Percentiles rank a stretch among this genome's conserved stretches.
These are phyloP conservation scores for Crocuta crocuta DNA, from an alignment of 2,113 vertebrate species.

Conservation along the genomic window DNA sequence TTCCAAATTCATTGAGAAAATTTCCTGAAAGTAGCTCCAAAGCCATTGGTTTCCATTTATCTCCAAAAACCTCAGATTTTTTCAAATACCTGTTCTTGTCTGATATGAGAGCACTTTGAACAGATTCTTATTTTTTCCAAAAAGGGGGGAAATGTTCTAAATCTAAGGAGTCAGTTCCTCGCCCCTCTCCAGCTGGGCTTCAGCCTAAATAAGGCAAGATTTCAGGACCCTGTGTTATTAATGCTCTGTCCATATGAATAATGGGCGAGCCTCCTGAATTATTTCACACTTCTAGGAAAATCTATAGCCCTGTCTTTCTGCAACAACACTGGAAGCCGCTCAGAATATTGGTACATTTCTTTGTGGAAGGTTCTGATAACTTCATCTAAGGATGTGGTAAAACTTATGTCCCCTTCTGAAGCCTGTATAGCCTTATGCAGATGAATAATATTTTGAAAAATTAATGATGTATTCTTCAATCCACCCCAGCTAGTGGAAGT, in stretches of 20 bases:
- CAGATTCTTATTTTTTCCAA: constrained; percentile 86
- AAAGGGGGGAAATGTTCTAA: constrained; percentile 86
- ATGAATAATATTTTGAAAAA: constrained; percentile 22
- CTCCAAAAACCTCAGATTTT: constrained; percentile 80
- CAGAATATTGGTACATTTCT: constrained; percentile 78
- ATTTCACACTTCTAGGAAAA: constrained; percentile 90
- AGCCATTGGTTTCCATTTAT: constrained; percentile 84
- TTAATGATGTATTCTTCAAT: background rate
- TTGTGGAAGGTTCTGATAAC: constrained; percentile 79
- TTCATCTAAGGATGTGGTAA: constrained; percentile 81
- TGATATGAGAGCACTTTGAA: constrained; percentile 80
- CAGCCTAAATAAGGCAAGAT: constrained; percentile 91
- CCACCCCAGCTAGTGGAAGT: background rate
- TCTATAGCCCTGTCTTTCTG: constrained; percentile 85
- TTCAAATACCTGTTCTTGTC: constrained; percentile 73
- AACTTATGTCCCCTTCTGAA: constrained; percentile 49
- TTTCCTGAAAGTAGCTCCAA: constrained; percentile 79
- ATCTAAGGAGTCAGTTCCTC: constrained; percentile 88
- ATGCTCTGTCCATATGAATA: constrained; percentile 94
- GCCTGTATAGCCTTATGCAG: constrained; percentile 41
- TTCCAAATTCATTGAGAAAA: constrained; percentile 80
- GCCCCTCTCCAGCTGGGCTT: constrained; percentile 85
- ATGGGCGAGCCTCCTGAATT: constrained; percentile 88
- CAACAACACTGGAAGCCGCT: constrained; percentile 78
- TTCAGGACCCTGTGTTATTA: constrained; percentile 91